A percentile compares a stretch with the other conserved stretches of the same genome.
These are phyloP conservation scores for Lamellibrachia luymesi DNA, from an alignment of 1,140 invertebrate species.

Conservation along the genomic window DNA sequence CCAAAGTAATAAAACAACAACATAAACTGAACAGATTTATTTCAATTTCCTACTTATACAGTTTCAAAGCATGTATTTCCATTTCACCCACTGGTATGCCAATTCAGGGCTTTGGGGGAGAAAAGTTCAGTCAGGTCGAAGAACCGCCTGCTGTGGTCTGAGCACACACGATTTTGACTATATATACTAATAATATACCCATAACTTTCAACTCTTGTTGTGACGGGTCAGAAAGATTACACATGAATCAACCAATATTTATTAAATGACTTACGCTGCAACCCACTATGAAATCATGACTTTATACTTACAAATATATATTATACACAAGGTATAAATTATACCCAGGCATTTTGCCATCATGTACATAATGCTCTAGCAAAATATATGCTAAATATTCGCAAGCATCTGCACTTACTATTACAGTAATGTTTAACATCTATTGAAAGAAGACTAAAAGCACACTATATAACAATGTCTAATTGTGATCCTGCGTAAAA, in stretches of 20 bases:
- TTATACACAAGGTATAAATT: slow-evolving; percentile 6
- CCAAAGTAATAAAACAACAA: background rate
- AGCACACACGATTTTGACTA: background rate
- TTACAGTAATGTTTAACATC: background rate
- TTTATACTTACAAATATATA: background rate
- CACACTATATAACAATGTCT: background rate
- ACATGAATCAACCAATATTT: background rate
- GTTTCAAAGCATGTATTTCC: background rate
- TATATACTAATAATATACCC: background rate
- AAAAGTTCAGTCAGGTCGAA: background rate
- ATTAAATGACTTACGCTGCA: background rate
- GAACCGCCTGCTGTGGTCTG: background rate
- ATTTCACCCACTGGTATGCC: background rate
- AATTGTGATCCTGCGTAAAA: background rate
- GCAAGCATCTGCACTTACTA: background rate
- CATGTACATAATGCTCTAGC: background rate
- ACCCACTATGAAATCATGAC: background rate
- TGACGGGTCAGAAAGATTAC: background rate
- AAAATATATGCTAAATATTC: slow-evolving; percentile 2
- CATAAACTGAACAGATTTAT: background rate
- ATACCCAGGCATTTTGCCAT: background rate
- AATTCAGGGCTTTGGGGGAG: background rate
- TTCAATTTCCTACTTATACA: slow-evolving; percentile 5
- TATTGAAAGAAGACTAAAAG: slow-evolving; percentile 1
- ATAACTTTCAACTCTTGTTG: background rate